phyloP scores from a whole-genome alignment of 2,113 vertebrate genomes.

The Otocyon megalotis region DNA sequence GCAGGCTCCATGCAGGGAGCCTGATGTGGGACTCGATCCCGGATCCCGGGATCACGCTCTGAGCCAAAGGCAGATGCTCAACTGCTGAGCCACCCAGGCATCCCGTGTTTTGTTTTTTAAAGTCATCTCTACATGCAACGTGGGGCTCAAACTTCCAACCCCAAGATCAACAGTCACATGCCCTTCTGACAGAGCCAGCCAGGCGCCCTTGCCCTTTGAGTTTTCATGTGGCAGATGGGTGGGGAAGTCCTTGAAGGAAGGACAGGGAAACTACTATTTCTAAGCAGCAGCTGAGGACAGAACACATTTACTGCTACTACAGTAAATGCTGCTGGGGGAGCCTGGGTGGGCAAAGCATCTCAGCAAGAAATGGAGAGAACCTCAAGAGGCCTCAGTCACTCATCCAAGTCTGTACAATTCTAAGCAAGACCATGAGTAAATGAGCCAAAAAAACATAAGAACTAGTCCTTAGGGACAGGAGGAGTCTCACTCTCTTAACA shows the following conservation, averaged over 20 bases:
- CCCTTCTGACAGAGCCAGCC: background rate
- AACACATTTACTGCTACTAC: background rate
- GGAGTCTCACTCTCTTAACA: background rate
- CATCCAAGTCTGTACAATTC: background rate
- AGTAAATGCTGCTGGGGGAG: background rate
- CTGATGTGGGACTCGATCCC: too few relatives aligned
- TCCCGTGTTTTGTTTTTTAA: background rate
- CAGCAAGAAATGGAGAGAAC: background rate
- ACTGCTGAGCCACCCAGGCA: too few relatives aligned
- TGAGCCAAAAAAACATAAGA: background rate
- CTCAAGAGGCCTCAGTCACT: background rate
- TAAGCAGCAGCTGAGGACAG: background rate
- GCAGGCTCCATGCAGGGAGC: too few relatives aligned
- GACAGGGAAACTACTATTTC: background rate
- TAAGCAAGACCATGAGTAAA: conserved; percentile 5
- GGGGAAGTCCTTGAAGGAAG: background rate
- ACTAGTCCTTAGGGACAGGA: background rate
- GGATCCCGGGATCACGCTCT: too few relatives aligned
- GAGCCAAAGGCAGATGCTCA: too few relatives aligned
- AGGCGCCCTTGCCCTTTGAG: background rate
- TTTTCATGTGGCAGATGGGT: background rate
- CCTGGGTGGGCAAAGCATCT: background rate
- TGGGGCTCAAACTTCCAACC: background rate
- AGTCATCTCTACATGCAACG: background rate
- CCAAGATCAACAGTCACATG: background rate